These are phyloP conservation scores for Trinorchestia longiramus DNA, from an alignment of 1,140 invertebrate genomes.

Conservation along the genomic window DNA sequence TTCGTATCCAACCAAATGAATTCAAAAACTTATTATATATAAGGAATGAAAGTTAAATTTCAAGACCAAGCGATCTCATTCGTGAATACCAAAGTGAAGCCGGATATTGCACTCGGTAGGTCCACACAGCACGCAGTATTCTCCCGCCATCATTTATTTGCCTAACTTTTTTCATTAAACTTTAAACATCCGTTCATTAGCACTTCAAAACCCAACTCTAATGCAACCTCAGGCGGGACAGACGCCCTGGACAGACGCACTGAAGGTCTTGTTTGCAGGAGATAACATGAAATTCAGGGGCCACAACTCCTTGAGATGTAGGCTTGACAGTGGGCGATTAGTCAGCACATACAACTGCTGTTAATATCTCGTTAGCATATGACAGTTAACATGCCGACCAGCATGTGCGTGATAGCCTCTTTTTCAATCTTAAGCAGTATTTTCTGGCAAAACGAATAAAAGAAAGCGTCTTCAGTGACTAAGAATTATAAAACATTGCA, in stretches of 20 bases:
- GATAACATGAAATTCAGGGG: not conserved
- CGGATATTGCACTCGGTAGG: not conserved
- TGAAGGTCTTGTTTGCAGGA: not conserved
- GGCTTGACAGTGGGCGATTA: no score
- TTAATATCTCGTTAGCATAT: no score
- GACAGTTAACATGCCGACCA: no score
- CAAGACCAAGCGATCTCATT: not conserved
- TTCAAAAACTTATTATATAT: not conserved
- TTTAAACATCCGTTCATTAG: not conserved
- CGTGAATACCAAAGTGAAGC: not conserved
- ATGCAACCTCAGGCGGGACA: not conserved
- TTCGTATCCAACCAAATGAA: not conserved
- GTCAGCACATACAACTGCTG: no score
- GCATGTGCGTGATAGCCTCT: no score
- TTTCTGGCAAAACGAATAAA: no score
- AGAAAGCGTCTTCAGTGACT: no score
- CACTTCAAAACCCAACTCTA: not conserved
- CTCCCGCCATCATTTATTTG: not conserved
- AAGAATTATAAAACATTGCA: no score
- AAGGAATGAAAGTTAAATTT: not conserved
- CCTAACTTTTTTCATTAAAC: not conserved
- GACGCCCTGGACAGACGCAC: no score
- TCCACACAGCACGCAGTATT: not conserved
- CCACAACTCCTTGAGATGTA: not conserved
- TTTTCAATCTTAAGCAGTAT: no score